Evolutionary conservation across 64 coral and sea anemone genomes (phyloP).

Genomic region (Stichodactyla mertensii): DNA sequence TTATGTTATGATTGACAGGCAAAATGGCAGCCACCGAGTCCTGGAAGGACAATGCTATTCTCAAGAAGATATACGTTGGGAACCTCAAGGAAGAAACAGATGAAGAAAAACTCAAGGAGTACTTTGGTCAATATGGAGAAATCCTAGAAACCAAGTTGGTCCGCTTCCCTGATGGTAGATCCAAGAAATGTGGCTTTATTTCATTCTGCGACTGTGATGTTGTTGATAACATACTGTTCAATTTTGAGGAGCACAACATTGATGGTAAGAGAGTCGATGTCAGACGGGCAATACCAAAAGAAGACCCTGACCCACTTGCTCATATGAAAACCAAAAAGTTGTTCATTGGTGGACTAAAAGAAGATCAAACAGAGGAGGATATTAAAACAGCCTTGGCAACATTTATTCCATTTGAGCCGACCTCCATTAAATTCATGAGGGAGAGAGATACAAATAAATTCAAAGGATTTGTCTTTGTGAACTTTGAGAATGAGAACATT

Average conservation of each 20-base stretch:
- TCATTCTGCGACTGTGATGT: conserved; percentile 33
- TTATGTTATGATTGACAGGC: conserved; percentile 1
- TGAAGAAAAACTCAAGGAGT: conserved; percentile 36
- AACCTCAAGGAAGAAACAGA: conserved; percentile 43
- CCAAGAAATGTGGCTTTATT: conserved; percentile 75
- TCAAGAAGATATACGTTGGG: conserved; percentile 77
- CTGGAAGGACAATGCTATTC: conserved; percentile 70
- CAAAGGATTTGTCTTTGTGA: conserved; percentile 71
- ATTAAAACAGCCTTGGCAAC: conserved; percentile 47
- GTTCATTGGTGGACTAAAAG: conserved; percentile 70
- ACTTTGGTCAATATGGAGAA: conserved; percentile 52
- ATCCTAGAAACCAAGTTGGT: conserved; percentile 53
- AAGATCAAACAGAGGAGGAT: conserved; percentile 39
- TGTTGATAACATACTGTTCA: conserved; percentile 53
- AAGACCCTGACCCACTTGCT: conserved; percentile 69
- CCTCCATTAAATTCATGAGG: conserved; percentile 49
- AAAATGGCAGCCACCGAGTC: conserved; percentile 49
- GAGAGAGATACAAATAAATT: conserved; percentile 54
- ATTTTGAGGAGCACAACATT: conserved; percentile 50
- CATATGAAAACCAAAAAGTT: conserved; percentile 78
- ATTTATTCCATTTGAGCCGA: conserved; percentile 45
- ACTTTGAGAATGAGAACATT: conserved; percentile 76
- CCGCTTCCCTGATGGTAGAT: conserved; percentile 22
- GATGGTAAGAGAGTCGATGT: conserved; percentile 58
- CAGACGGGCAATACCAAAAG: conserved; percentile 75